These are phyloP conservation scores for Pachliopta kotzebuea DNA, from an alignment of 2,888 invertebrate genomes.

Conservation along the genomic window DNA sequence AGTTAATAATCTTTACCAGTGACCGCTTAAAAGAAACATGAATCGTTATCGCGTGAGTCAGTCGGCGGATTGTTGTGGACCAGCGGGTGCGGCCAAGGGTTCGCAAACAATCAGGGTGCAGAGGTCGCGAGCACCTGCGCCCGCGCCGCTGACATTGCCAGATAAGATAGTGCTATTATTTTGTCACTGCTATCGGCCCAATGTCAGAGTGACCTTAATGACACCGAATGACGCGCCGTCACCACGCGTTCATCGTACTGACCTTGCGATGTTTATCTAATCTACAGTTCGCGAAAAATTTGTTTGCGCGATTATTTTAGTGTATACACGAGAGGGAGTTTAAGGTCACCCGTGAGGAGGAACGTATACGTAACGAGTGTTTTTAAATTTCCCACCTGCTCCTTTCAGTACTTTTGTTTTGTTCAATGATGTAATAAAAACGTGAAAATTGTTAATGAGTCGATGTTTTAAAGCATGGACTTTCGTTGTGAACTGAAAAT, in stretches of 20 bases:
- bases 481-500: neutral
- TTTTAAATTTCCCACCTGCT: neutral
- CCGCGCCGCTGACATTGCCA: conserved; percentile 73
- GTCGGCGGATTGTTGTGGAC: conserved; percentile 30
- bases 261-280: conserved; percentile 79
- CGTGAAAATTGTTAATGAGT: neutral
- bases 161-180: conserved; percentile 79
- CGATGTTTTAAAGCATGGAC: neutral
- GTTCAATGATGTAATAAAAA: neutral
- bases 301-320: conserved; percentile 43
- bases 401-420: neutral
- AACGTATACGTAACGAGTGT: neutral
- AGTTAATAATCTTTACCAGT: conserved; percentile 7
- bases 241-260: conserved; percentile 60
- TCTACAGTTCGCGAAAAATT: conserved; percentile 70
- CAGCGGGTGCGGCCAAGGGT: conserved; percentile 36
- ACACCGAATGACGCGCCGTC: conserved; percentile 72
- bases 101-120: conserved; percentile 51
- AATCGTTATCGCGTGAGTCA: conserved; percentile 33
- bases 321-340: conserved; percentile 30
- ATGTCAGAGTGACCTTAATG: conserved; percentile 80
- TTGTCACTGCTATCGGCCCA: conserved; percentile 74
- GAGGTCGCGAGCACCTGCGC: conserved; percentile 74
- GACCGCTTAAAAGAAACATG: conserved; percentile 28
- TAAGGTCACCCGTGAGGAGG: neutral